A percentile compares a stretch with the other conserved stretches of the same genome.
phyloP scores from a whole-genome alignment of 2,797 vertebrate genomes.

The Lemur catta region DNA sequence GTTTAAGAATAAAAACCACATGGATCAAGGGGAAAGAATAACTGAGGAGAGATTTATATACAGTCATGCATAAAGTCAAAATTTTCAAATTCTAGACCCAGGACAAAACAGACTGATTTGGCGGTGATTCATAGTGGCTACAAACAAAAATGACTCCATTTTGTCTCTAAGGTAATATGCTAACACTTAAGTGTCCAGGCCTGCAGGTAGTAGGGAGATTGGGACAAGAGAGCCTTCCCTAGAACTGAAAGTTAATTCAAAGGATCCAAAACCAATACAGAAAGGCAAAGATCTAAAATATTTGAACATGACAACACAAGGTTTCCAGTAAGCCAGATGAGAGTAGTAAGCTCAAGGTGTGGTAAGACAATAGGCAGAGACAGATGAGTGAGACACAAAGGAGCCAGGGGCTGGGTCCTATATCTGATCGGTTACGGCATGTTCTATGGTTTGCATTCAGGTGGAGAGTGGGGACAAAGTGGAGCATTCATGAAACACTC shows the following conservation, averaged over 20 bases:
- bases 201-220: background rate
- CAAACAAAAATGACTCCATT: background rate
- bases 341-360: background rate
- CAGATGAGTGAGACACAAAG: background rate
- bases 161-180: background rate
- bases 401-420: background rate
- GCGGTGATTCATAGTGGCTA: background rate
- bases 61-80: background rate
- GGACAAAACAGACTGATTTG: background rate
- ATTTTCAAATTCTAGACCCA: constrained; percentile 17
- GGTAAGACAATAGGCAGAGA: background rate
- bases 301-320: background rate
- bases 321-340: constrained; percentile 3
- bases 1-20: constrained; percentile 39
- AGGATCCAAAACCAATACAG: background rate
- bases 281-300: background rate
- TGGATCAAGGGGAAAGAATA: constrained; percentile 39
- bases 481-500: background rate
- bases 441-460: background rate
- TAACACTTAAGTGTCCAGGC: background rate
- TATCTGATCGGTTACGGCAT: background rate
- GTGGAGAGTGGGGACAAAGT: background rate
- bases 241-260: background rate
- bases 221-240: background rate
- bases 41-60: background rate